Conservation (phyloP, 1,140 invertebrate genomes). For the Elymnias hypermnestra region DNA sequence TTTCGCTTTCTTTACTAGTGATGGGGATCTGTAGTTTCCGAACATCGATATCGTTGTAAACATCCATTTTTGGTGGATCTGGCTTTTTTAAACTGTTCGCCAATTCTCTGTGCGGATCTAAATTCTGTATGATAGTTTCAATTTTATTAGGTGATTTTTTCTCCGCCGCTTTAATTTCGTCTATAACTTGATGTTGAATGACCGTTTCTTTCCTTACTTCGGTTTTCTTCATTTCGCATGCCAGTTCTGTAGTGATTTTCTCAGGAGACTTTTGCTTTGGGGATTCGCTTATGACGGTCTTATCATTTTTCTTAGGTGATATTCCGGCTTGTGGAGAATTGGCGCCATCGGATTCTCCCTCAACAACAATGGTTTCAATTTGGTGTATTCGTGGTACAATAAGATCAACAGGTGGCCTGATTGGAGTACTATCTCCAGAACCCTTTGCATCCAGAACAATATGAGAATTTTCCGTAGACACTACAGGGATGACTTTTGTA, state of each 20-base stretch:
- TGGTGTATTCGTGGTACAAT: constrained; percentile 53
- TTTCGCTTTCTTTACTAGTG: constrained; percentile 50
- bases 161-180: constrained; percentile 45
- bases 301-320: constrained; percentile 57
- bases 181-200: constrained; percentile 58
- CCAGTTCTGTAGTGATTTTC: constrained; percentile 32
- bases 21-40: constrained; percentile 41
- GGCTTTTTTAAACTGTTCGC: constrained; percentile 34
- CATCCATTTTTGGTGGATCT: constrained; percentile 50
- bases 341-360: constrained; percentile 54
- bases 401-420: constrained; percentile 42
- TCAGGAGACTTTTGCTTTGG: constrained; percentile 52
- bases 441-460: constrained; percentile 61
- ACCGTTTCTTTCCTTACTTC: constrained; percentile 67
- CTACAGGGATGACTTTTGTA: constrained; percentile 61
- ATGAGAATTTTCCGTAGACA: constrained; percentile 67
- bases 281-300: constrained; percentile 53
- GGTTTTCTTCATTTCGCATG: constrained; percentile 45
- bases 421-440: constrained; percentile 34
- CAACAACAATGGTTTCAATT: constrained; percentile 61
- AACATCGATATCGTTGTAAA: constrained; percentile 40
- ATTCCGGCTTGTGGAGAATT: constrained; percentile 39
- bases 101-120: constrained; percentile 50
- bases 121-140: constrained; percentile 57
- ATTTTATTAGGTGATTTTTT: constrained; percentile 64